phyloP scores from a whole-genome alignment of 2,888 invertebrate species.

The Caradrina clavipalpis region DNA sequence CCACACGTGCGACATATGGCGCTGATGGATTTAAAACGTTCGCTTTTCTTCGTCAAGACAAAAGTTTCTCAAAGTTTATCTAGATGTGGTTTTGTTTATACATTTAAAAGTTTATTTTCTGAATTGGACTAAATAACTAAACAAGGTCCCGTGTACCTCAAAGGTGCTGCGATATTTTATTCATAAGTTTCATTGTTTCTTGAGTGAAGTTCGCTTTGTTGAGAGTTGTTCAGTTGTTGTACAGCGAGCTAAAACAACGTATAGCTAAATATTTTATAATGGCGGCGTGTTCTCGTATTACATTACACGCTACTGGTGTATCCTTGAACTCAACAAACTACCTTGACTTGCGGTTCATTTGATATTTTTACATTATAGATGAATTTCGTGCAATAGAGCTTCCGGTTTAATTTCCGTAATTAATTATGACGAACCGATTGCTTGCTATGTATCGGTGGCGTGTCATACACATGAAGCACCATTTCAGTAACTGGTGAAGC shows the following conservation, averaged over 20 bases:
- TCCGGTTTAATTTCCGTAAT: conserved; percentile 29
- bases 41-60: conserved; percentile 21
- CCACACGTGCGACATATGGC: conserved; percentile 47
- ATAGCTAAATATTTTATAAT: conserved; percentile 55
- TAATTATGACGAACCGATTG: conserved; percentile 5
- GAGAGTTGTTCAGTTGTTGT: conserved; percentile 49
- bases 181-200: conserved; percentile 64
- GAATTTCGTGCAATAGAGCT: conserved; percentile 22
- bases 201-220: conserved; percentile 56
- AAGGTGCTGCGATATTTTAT: conserved; percentile 61
- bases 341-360: conserved; percentile 37
- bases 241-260: conserved; percentile 29
- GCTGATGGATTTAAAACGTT: conserved; percentile 55
- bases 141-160: conserved; percentile 43
- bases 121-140: conserved; percentile 41
- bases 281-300: conserved; percentile 29
- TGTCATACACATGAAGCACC: not conserved
- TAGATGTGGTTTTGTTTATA: conserved; percentile 36
- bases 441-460: conserved; percentile 1
- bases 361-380: conserved; percentile 29
- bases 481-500: not conserved
- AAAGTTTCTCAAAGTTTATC: conserved; percentile 24
- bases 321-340: conserved; percentile 51
- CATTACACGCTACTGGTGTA: conserved; percentile 32
- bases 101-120: conserved; percentile 32